Evolutionary conservation across 1,140 invertebrate species (phyloP), one percentile per base, ranked within the genome.

Genomic region (Zaprionus capensis): DNA sequence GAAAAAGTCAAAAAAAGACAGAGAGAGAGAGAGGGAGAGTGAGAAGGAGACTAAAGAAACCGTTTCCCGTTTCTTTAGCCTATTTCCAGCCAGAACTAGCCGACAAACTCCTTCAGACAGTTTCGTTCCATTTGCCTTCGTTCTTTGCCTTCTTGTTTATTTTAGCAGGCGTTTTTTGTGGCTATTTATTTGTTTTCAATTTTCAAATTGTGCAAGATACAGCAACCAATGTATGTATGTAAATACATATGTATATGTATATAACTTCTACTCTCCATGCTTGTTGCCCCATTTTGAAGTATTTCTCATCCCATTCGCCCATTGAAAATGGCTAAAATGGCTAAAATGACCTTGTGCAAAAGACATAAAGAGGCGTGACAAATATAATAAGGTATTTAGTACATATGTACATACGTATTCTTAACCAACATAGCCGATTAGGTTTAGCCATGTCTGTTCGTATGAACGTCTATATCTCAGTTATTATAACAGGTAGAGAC

Each of bases 181-280:
- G 79, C 71, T 81, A 78, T 69, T 84, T 87, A 88, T 87, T 87
- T 88, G 78, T 81, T 88, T 87, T 88, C 58, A 88, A 71, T 83
- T 80, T 80, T 75, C 70, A 74, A 57, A 76, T 76, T 76, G 74
- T 62, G 74, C 74, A 76, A 76, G 57, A 74, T 70, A 74, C 67
- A 76, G 56, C 55, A 73, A 85, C 46, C 57, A 31, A n/a, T 28
- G 31, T 7, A 38, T 28, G 53, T 38, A 26, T 31, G 51, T 74
- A 7, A 69, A 7, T 56, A 5, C 3, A 55, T 1, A 46, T 55
- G 24, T 41, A 7, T 31, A 51, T 15, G 49, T 4, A 62, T 1
- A 46, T 55, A 41, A 5, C 17, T 57, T 15, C 1, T n/a, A 56
- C 9, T 34, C 0, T 34, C 9, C 9, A 34, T 34, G 9, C 9